These are phyloP conservation scores for Cyaniris semiargus DNA, from an alignment of 2,888 invertebrate genomes.

Conservation along the genomic window DNA sequence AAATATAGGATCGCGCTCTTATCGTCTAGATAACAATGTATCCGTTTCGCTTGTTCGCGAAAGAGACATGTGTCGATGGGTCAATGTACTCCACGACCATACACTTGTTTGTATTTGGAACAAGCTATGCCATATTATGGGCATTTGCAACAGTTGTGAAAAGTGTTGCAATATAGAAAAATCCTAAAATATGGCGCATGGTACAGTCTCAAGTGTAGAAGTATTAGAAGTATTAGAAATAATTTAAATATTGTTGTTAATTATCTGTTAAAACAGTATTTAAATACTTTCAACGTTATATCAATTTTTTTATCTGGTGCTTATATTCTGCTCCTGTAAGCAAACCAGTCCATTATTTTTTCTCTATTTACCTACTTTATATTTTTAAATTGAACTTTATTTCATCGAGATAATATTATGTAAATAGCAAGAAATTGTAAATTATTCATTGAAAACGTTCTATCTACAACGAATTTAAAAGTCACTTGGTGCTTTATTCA, in stretches of 20 bases:
- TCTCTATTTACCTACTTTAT: background rate
- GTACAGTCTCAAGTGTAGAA: background rate
- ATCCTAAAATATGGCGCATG: background rate
- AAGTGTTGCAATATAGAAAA: background rate
- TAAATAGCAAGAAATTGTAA: background rate
- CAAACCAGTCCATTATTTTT: background rate
- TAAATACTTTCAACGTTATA: background rate
- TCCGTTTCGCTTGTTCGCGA: background rate
- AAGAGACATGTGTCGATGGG: background rate
- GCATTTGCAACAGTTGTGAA: background rate
- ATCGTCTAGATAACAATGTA: no score
- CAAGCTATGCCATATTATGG: background rate
- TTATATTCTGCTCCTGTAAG: background rate
- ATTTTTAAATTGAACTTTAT: background rate
- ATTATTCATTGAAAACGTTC: background rate
- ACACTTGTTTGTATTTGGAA: background rate
- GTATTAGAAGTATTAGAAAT: background rate
- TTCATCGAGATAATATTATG: background rate
- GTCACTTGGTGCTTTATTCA: constrained; percentile 50
- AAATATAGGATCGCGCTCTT: no score
- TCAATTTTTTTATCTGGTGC: background rate
- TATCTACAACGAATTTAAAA: constrained; percentile 38
- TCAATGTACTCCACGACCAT: no score
- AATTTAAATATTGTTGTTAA: background rate
- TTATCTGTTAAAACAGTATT: background rate